Evolutionary conservation across 2,113 vertebrate genomes (phyloP).

Genomic region (Stegostoma tigrinum): DNA sequence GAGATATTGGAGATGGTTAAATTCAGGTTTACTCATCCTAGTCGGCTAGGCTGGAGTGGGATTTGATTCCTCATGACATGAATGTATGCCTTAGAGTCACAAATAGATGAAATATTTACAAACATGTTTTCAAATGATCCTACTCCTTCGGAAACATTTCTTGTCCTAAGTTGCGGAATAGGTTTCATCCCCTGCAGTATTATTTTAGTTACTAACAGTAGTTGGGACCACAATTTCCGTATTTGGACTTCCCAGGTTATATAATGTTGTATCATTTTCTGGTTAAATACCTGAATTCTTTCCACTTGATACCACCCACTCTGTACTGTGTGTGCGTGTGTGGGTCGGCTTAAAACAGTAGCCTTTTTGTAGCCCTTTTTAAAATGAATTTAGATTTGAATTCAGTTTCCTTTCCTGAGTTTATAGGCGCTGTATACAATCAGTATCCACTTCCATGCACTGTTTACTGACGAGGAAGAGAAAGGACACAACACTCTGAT

Average conservation of each 20-base stretch:
- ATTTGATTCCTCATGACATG: background rate
- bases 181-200: background rate
- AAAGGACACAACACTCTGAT: background rate
- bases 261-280: background rate
- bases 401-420: background rate
- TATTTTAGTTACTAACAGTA: background rate
- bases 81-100: background rate
- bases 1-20: background rate
- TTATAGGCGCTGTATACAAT: background rate
- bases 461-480: background rate
- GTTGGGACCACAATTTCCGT: background rate
- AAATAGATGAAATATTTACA: background rate
- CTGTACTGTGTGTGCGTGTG: background rate
- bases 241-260: background rate
- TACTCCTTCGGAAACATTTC: no score
- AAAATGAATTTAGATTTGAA: background rate
- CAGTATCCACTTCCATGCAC: no score
- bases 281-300: slow-evolving; percentile 21
- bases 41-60: background rate
- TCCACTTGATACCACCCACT: slow-evolving; percentile 16
- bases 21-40: background rate
- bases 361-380: background rate
- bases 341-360: background rate
- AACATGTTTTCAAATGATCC: no score
- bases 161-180: background rate